phyloP scores from a whole-genome alignment of 2,888 invertebrate species.

The Polyploca ridens region DNA sequence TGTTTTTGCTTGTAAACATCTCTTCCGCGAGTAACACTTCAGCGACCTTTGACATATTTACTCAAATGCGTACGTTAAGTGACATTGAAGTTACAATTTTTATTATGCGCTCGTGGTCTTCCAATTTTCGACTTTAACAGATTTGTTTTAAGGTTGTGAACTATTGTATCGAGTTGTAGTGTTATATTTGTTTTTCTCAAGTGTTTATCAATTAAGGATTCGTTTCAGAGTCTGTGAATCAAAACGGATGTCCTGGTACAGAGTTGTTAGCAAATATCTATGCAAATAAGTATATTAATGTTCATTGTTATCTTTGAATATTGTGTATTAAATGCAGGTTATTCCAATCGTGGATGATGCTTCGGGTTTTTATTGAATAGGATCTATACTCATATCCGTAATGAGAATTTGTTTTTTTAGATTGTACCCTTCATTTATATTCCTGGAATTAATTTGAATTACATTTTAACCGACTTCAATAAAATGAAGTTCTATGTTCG shows the following conservation, averaged over 20 bases:
- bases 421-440: too few species aligned
- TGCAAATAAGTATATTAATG: slow-evolving; percentile 1
- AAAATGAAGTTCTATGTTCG: too few species aligned
- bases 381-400: neutral
- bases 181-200: slow-evolving; percentile 1
- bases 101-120: slow-evolving; percentile 5
- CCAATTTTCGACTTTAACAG: neutral
- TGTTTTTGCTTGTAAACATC: slow-evolving; percentile 24
- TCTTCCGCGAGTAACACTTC: slow-evolving; percentile 39
- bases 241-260: slow-evolving; percentile 7
- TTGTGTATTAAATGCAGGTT: neutral
- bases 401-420: neutral
- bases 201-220: slow-evolving; percentile 4
- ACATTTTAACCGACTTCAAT: too few species aligned
- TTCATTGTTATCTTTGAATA: neutral
- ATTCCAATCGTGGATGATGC: neutral
- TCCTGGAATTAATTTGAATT: too few species aligned
- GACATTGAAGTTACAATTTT: slow-evolving; percentile 44
- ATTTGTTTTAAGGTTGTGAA: neutral
- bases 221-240: neutral
- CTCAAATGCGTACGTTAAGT: slow-evolving; percentile 27
- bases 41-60: slow-evolving; percentile 52
- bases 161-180: neutral
- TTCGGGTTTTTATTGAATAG: neutral
- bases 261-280: slow-evolving; percentile 1